These are phyloP conservation scores for Falco rusticolus DNA, from an alignment of 2,797 vertebrate genomes.

Conservation along the genomic window DNA sequence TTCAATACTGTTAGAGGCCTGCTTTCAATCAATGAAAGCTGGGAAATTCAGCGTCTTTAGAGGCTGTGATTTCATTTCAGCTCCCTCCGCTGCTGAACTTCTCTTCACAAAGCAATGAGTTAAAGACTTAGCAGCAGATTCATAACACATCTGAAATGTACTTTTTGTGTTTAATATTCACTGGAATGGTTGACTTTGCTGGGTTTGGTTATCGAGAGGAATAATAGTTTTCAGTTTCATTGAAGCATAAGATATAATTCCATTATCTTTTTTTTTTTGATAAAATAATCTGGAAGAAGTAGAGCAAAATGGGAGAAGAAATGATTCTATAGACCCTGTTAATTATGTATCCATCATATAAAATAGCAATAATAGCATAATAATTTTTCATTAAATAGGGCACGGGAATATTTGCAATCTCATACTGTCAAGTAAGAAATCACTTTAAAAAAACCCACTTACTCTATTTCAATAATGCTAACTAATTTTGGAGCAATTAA, in stretches of 20 bases:
- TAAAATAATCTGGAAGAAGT: conserved; percentile 53
- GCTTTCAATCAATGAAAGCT: conserved; percentile 21
- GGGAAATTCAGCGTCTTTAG: conserved; percentile 21
- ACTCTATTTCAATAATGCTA: conserved; percentile 1
- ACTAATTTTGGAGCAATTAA: conserved; percentile 43
- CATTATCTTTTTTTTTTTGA: conserved; percentile 14
- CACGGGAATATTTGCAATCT: conserved; percentile 46
- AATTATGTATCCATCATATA: conserved; percentile 48
- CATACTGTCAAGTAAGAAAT: conserved; percentile 40
- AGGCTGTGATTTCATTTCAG: not conserved
- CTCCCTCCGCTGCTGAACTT: not conserved
- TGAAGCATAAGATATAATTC: conserved; percentile 59
- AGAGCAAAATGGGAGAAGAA: conserved; percentile 27
- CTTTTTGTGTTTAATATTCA: conserved; percentile 57
- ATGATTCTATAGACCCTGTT: conserved; percentile 8
- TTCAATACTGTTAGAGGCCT: not conserved
- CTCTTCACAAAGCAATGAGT: conserved; percentile 34
- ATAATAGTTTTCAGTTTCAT: conserved; percentile 61
- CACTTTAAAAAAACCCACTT: not conserved
- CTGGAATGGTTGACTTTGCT: conserved; percentile 38
- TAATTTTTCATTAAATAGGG: conserved; percentile 64
- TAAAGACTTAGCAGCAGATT: conserved; percentile 27
- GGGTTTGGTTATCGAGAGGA: conserved; percentile 20
- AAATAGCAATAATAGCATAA: conserved; percentile 63
- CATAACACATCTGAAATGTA: conserved; percentile 28